Evolutionary conservation across 2,113 vertebrate genomes (phyloP).

Genomic region (Oophaga pumilio): DNA sequence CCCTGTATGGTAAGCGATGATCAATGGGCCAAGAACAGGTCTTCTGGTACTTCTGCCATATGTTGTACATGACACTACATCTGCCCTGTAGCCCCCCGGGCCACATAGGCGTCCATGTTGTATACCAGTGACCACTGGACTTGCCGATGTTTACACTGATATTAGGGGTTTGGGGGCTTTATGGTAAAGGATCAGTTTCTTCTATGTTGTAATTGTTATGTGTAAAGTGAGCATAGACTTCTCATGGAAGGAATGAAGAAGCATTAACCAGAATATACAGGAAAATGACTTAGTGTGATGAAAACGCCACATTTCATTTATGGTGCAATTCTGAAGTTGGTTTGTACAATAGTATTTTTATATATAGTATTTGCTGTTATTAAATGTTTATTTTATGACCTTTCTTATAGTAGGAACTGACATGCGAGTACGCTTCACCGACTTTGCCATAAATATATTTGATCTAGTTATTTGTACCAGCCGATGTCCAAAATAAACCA

Average conservation of each 20-base stretch:
- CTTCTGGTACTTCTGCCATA: not conserved
- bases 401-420: not conserved
- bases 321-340: constrained; percentile 21
- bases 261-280: constrained; percentile 11
- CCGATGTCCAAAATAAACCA: constrained; percentile 1
- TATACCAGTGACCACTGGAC: not conserved
- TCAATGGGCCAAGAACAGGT: not conserved
- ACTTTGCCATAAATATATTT: not conserved
- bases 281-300: constrained; percentile 11
- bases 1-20: not conserved
- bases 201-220: not conserved
- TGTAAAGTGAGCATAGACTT: constrained; percentile 13
- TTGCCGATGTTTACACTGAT: constrained; percentile 30
- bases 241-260: not conserved
- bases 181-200: constrained; percentile 1
- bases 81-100: not conserved
- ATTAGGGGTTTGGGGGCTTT: not conserved
- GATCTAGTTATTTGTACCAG: not conserved
- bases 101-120: not conserved
- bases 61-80: not conserved
- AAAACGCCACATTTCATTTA: constrained; percentile 37
- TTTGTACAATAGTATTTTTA: constrained; percentile 51
- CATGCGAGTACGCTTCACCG: not conserved
- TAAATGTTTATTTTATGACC: constrained; percentile 34
- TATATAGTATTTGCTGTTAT: constrained; percentile 14